Evolutionary conservation across 1,140 invertebrate species (phyloP).

Genomic region (Cardiocondyla obscurior): DNA sequence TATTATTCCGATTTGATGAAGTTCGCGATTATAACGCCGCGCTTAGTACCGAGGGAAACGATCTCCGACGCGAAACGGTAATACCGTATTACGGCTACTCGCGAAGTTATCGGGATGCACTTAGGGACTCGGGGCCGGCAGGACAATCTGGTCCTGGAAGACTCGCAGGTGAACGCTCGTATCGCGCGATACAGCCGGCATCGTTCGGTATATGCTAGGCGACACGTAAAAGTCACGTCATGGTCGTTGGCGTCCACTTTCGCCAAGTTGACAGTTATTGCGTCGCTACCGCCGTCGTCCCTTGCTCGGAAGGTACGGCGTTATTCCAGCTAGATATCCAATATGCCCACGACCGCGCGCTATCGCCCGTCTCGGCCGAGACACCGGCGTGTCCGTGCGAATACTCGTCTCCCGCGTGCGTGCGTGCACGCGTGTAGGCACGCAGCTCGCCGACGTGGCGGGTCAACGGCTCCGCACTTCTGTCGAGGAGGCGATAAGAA

Average conservation of each 20-base stretch:
- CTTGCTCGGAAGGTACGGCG: not conserved
- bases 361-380: slow-evolving; percentile 36
- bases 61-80: not conserved
- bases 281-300: slow-evolving; percentile 16
- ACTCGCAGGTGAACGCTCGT: not conserved
- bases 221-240: slow-evolving; percentile 40
- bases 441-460: slow-evolving; percentile 3
- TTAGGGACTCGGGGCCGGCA: not conserved
- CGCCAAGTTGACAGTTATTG: slow-evolving; percentile 44
- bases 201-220: slow-evolving; percentile 29
- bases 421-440: not conserved
- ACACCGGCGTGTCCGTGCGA: not conserved
- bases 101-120: not conserved
- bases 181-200: not conserved
- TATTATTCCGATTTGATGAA: not conserved
- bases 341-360: slow-evolving; percentile 28
- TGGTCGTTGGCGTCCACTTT: slow-evolving; percentile 17
- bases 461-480: slow-evolving; percentile 56
- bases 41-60: not conserved
- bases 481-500: slow-evolving; percentile 55
- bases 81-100: not conserved
- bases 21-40: no score
- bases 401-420: not conserved
- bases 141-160: not conserved
- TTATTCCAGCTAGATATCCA: slow-evolving; percentile 9